Base-by-base conservation (phyloP, 2,113 vertebrate species). In the Bufo bufo region DNA sequence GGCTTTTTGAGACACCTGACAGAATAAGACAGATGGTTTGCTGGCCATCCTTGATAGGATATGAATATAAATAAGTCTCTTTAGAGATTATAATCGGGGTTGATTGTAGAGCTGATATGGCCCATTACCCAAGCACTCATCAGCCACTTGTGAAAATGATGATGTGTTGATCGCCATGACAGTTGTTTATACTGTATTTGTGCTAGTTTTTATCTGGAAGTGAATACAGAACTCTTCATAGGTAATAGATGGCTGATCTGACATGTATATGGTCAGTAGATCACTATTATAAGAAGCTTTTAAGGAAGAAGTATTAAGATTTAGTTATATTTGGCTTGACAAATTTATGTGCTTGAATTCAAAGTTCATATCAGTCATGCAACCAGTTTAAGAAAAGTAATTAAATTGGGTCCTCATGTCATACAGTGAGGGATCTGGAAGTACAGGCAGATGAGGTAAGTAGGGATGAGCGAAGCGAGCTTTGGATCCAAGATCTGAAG, bases 1-100 rank as follows among this genome's bases (percentile, higher is more conserved):
- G 72, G 72, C 72, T 75, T 75, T 20, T 49, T 10, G 72, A 75
- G 71, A 49, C 72, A 75, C 72, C 72, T 75, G 72, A 74, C 72
- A 75, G 72, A 20, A 50, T 17, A 75, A 75, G 71, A 75, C 72
- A 75, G 72, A 75, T 75, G 72, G 72, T 75, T 75, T 75, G 72
- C 72, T 19, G 72, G 72, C 45, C 45, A 75, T 75, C 72, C 72
- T 75, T 75, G 45, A 75, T 75, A 75, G 72, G 45, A 75, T 75
- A 75, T 75, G 71, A 75, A 75, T 75, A 75, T 74, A 75, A 75
- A 75, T 75, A 75, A 75, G 71, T 74, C 71, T 75, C 72, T 20
- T 75, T 20, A 50, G 47, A 75, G 72, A 75, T 75, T 75, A 19
- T 75, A 75, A 75, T 75, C 72, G 72, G 72, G 71, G 72, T 75